Conservation (phyloP, 2,113 vertebrate species). For the Hiodon tergisus region DNA sequence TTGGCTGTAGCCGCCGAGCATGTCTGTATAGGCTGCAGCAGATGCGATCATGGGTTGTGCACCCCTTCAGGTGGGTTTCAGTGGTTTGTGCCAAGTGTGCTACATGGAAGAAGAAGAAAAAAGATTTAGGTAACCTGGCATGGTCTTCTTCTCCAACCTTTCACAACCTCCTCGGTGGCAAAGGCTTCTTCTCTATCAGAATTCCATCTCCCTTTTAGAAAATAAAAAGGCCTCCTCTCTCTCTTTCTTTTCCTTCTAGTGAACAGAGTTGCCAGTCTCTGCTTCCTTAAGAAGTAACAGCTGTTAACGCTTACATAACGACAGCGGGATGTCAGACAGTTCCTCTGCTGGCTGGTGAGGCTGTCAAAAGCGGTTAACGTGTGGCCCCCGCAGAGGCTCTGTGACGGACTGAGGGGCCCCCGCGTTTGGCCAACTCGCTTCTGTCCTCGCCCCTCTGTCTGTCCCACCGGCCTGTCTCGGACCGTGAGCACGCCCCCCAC, state of each 20-base stretch:
- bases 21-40: constrained; percentile 37
- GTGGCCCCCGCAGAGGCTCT: constrained; percentile 22
- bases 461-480: too few relatives aligned
- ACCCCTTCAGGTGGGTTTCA: constrained; percentile 25
- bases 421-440: not conserved
- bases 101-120: not conserved
- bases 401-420: too few relatives aligned
- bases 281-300: constrained; percentile 56
- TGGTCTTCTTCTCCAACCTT: not conserved
- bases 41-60: constrained; percentile 28
- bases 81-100: constrained; percentile 21
- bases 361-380: constrained; percentile 67
- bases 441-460: not conserved
- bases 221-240: not conserved
- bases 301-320: constrained; percentile 69
- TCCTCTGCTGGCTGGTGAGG: constrained; percentile 60
- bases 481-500: too few relatives aligned
- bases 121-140: not conserved
- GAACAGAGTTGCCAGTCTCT: constrained; percentile 40
- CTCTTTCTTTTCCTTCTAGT: not conserved
- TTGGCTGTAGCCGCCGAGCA: constrained; percentile 39
- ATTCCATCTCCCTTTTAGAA: constrained; percentile 29
- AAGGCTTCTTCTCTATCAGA: not conserved
- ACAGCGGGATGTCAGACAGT: constrained; percentile 57
- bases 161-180: not conserved